phyloP scores from a whole-genome alignment of 2,888 invertebrate genomes.

The Hydrotaea diabolus region DNA sequence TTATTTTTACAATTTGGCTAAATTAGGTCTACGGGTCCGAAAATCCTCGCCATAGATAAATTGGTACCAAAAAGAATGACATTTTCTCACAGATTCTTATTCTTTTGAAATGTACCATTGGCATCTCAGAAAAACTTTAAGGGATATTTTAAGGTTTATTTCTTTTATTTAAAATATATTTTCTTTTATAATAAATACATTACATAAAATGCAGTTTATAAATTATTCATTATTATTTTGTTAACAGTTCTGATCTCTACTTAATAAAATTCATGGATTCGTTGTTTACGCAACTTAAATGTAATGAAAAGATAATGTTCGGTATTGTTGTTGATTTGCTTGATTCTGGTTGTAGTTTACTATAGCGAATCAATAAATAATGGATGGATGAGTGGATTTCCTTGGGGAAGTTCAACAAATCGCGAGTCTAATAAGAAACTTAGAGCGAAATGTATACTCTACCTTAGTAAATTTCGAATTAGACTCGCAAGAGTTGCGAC shows the following conservation, averaged over 20 bases:
- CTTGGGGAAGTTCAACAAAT: constrained; percentile 74
- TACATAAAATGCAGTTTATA: constrained; percentile 13
- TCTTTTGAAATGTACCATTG: neutral
- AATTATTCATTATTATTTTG: constrained; percentile 4
- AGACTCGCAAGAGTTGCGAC: constrained; percentile 79
- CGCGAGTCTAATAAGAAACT: constrained; percentile 81
- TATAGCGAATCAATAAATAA: neutral
- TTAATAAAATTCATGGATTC: neutral
- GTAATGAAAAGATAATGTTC: neutral
- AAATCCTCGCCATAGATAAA: too few species aligned
- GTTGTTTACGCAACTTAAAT: neutral
- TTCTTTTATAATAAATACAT: constrained; percentile 15
- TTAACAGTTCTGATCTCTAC: constrained; percentile 8
- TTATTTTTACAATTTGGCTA: too few species aligned
- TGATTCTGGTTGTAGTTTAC: neutral
- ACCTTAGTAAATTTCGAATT: constrained; percentile 75
- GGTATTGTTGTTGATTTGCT: neutral
- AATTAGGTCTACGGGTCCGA: too few species aligned
- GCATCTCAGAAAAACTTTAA: too few species aligned
- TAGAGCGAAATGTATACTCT: constrained; percentile 18
- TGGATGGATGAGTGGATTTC: neutral
- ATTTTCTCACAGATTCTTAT: too few species aligned
- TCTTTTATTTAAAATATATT: constrained; percentile 2
- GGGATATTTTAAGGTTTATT: neutral
- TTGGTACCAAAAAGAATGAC: too few species aligned